phyloP scores from a whole-genome alignment of 2,797 vertebrate genomes.

The Enteromius fasciolatus region DNA sequence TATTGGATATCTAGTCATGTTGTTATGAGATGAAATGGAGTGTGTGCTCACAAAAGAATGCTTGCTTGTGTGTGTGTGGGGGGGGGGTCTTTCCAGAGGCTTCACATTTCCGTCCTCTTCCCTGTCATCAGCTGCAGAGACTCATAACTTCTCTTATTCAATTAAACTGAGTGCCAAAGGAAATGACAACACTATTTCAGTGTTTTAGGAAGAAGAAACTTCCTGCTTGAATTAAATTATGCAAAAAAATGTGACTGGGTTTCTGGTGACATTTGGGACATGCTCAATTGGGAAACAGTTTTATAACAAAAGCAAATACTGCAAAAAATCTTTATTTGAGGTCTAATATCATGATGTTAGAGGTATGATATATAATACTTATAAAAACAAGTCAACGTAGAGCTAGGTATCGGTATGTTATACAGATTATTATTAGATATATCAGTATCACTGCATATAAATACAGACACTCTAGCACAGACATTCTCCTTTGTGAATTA shows the following conservation, averaged over 20 bases:
- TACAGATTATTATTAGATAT: background rate
- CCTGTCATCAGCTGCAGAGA: slow-evolving; percentile 5
- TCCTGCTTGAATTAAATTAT: slow-evolving; percentile 42
- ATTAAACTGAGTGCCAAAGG: slow-evolving; percentile 32
- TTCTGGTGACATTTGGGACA: background rate
- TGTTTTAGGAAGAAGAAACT: slow-evolving; percentile 33
- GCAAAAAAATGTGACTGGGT: slow-evolving; percentile 3
- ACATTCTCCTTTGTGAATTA: slow-evolving; percentile 34
- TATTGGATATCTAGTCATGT: slow-evolving; percentile 48
- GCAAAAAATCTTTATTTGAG: background rate
- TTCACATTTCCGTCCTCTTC: slow-evolving; percentile 26
- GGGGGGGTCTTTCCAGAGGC: background rate
- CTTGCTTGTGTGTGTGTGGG: background rate
- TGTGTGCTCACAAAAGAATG: background rate
- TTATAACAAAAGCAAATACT: background rate
- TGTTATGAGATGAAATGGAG: slow-evolving; percentile 13
- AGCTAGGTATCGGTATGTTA: no score
- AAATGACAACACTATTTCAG: slow-evolving; percentile 35
- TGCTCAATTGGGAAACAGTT: background rate
- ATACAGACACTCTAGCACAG: slow-evolving; percentile 5
- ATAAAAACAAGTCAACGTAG: no score
- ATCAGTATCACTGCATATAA: slow-evolving; percentile 27
- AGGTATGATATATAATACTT: no score
- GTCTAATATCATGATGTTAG: background rate
- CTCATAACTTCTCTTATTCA: slow-evolving; percentile 37